Percentiles rank a stretch among this genome's conserved stretches.
Conservation (phyloP, 2,888 invertebrate species). For the Apotomis turbidana region DNA sequence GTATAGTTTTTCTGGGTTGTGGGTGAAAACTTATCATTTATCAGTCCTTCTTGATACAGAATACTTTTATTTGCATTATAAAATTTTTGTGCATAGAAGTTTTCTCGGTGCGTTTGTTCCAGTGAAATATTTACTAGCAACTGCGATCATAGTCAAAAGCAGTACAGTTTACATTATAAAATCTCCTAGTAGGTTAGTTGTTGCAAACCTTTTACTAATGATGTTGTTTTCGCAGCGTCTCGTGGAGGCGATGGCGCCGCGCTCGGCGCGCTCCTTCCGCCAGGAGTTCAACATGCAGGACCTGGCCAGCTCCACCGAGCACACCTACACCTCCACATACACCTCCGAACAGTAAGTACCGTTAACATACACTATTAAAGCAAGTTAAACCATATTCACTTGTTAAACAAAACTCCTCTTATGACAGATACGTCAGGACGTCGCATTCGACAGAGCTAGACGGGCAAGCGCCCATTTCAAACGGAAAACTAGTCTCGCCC, state of each 20-base stretch:
- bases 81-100: no score
- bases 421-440: conserved; percentile 83
- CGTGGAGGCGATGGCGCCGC: conserved; percentile 87
- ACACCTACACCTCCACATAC: conserved; percentile 85
- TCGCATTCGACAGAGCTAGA: conserved; percentile 82
- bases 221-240: conserved; percentile 81
- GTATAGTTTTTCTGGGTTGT: no score
- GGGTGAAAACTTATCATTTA: no score
- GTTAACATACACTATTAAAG: no score
- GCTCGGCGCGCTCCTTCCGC: conserved; percentile 90
- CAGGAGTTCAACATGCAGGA: conserved; percentile 91
- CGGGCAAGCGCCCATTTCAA: conserved; percentile 75
- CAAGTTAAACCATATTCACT: not conserved
- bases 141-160: not conserved
- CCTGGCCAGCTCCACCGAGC: conserved; percentile 86
- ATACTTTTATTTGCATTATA: no score
- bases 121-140: not conserved
- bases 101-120: not conserved
- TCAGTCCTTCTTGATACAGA: no score
- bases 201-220: no score
- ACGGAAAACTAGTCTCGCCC: conserved; percentile 76
- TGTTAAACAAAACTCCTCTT: not conserved
- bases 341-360: conserved; percentile 84
- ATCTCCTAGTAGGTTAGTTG: not conserved
- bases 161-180: not conserved